These are phyloP conservation scores for Bubo bubo DNA, from an alignment of 2,113 vertebrate species.

Conservation along the genomic window DNA sequence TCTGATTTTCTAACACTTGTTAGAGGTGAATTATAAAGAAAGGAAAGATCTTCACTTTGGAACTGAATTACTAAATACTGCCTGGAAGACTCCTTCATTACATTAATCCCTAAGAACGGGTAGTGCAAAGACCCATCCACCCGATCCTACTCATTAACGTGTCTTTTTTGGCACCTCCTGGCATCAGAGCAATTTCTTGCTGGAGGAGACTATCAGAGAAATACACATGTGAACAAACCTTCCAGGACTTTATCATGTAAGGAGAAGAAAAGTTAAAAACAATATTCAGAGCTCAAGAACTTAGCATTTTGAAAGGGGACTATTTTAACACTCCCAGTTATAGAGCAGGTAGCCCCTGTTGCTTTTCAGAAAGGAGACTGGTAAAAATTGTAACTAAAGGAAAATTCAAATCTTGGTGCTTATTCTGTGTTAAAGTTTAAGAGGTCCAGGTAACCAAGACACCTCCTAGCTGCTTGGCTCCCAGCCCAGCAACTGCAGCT, in stretches of 20 bases:
- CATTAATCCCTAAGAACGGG: not conserved
- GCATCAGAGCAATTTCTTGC: not conserved
- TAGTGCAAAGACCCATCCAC: not conserved
- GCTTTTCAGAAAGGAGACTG: not conserved
- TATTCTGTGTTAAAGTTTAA: not conserved
- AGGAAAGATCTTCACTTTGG: slow-evolving; percentile 62
- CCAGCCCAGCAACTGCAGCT: not conserved
- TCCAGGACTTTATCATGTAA: not conserved
- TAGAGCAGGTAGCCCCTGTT: not conserved
- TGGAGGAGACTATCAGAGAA: not conserved
- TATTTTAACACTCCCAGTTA: not conserved
- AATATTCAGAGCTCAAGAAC: not conserved
- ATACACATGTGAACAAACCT: not conserved
- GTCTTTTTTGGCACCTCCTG: not conserved
- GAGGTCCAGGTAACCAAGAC: not conserved
- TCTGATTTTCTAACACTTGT: slow-evolving; percentile 69
- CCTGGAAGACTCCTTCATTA: not conserved
- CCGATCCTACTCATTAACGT: not conserved
- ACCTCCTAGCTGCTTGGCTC: not conserved
- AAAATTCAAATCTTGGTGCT: not conserved
- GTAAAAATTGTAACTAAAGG: not conserved
- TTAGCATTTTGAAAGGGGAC: not conserved
- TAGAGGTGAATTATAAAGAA: slow-evolving; percentile 72
- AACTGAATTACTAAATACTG: slow-evolving; percentile 40
- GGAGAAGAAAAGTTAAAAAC: not conserved